These are phyloP conservation scores for Oryzias woworae DNA, from an alignment of 2,113 vertebrate species.

Conservation along the genomic window DNA sequence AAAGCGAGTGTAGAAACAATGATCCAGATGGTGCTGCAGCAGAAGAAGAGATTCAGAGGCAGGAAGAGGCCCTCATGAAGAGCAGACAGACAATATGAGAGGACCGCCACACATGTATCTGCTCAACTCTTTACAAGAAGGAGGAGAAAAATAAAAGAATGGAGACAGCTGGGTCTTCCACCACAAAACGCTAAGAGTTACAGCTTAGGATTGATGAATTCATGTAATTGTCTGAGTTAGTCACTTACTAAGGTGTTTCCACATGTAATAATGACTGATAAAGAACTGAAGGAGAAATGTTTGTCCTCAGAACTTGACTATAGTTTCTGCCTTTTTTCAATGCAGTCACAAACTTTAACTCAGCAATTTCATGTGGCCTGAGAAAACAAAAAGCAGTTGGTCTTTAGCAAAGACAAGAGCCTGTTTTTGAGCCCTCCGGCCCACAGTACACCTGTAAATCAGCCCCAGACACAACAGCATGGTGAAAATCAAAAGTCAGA, in stretches of 20 bases:
- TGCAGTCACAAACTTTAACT: too few species aligned
- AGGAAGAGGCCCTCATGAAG: constrained; percentile 59
- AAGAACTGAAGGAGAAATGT: too few species aligned
- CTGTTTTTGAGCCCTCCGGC: too few species aligned
- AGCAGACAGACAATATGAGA: constrained; percentile 48
- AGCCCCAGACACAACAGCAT: too few species aligned
- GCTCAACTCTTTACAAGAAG: constrained; percentile 67
- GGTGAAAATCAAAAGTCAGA: too few species aligned
- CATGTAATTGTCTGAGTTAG: background rate
- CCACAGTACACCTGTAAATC: too few species aligned
- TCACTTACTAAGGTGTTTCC: background rate
- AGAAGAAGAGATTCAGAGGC: constrained; percentile 23
- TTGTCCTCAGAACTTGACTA: too few species aligned
- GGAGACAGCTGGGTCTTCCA: constrained; percentile 5
- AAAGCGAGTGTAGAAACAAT: background rate
- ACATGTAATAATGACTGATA: background rate
- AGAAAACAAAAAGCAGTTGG: too few species aligned
- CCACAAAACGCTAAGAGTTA: background rate
- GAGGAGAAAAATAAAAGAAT: constrained; percentile 17
- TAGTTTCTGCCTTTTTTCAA: too few species aligned
- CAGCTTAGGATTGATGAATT: background rate
- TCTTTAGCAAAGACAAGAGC: too few species aligned
- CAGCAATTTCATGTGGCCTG: too few species aligned
- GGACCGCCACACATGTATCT: constrained; percentile 58
- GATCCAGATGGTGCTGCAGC: constrained; percentile 22